Evolutionary conservation across 2,113 vertebrate genomes (phyloP).

Genomic region (Tor tambroides): DNA sequence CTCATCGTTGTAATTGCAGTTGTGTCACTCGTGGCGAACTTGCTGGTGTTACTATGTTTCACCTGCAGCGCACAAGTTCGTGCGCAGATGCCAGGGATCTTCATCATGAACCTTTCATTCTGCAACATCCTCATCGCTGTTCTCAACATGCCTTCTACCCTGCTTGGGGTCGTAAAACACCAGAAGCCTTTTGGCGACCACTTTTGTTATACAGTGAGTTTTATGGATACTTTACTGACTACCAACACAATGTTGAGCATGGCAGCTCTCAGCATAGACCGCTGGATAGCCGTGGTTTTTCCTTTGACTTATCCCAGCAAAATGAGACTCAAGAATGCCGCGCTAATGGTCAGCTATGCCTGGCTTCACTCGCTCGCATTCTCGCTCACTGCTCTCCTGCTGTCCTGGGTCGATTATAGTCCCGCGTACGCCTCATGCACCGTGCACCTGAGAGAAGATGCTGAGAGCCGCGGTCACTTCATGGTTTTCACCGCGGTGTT

Average conservation of each 20-base stretch:
- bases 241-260: conserved; percentile 80
- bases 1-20: conserved; percentile 76
- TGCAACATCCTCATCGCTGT: conserved; percentile 81
- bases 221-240: conserved; percentile 80
- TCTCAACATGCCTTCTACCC: conserved; percentile 79
- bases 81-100: conserved; percentile 77
- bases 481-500: conserved; percentile 77
- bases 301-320: conserved; percentile 80
- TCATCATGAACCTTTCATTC: conserved; percentile 78
- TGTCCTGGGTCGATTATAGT: conserved; percentile 80
- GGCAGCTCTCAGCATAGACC: conserved; percentile 82
- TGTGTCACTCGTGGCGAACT: conserved; percentile 75
- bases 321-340: conserved; percentile 79
- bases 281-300: conserved; percentile 82
- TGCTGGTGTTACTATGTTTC: conserved; percentile 81
- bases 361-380: conserved; percentile 80
- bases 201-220: conserved; percentile 72
- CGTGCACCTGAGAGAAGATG: conserved; percentile 68
- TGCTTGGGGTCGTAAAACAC: conserved; percentile 70
- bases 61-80: conserved; percentile 77
- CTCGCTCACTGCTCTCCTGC: conserved; percentile 71
- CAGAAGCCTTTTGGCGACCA: conserved; percentile 72
- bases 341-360: conserved; percentile 76
- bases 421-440: conserved; percentile 79
- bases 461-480: conserved; percentile 61